Conservation (phyloP, 1,140 invertebrate species). For the Drosophila micromelanica region DNA sequence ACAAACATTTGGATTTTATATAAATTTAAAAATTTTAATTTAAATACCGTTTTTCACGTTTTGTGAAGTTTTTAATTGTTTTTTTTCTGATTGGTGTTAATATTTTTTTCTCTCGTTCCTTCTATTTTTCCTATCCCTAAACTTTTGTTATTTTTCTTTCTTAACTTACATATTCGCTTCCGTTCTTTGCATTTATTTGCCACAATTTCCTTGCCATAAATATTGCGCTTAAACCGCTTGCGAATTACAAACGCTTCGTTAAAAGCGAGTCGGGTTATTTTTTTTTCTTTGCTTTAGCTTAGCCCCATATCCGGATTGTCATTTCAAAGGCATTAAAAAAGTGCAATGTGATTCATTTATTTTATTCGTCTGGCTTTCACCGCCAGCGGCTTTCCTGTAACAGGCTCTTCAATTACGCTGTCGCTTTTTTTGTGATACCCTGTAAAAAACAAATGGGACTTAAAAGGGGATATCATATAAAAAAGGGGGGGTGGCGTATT, state of each 20-base stretch:
- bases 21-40: too few relatives aligned
- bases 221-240: background rate
- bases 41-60: too few relatives aligned
- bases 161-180: too few relatives aligned
- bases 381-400: background rate
- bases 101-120: too few relatives aligned
- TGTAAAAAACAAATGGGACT: background rate
- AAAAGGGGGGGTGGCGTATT: too few relatives aligned
- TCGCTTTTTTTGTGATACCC: background rate
- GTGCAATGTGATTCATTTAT: background rate
- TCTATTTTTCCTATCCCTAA: too few relatives aligned
- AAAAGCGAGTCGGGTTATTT: background rate
- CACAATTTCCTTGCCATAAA: background rate
- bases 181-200: background rate
- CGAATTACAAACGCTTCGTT: conserved; percentile 1
- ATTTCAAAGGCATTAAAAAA: background rate
- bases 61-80: too few relatives aligned
- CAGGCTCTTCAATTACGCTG: conserved; percentile 2
- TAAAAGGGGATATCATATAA: too few relatives aligned
- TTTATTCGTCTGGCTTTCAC: conserved; percentile 1
- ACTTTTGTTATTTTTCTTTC: background rate
- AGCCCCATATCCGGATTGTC: background rate
- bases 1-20: too few relatives aligned
- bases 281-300: background rate
- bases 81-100: too few relatives aligned